phyloP scores from a whole-genome alignment of 2,888 invertebrate species.

The Cheilosia impressa region DNA sequence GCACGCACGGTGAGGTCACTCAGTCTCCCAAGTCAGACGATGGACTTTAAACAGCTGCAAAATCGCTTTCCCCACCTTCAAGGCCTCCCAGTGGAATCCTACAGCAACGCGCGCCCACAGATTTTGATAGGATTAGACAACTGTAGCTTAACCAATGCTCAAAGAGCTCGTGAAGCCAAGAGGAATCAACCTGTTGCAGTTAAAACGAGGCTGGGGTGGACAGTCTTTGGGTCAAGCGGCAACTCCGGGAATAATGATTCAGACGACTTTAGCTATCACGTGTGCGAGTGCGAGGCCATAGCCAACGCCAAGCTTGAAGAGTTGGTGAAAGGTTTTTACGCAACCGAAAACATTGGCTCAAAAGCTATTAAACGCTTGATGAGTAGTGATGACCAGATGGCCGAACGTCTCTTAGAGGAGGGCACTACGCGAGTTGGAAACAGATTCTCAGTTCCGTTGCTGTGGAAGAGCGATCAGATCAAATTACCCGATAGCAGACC shows the following conservation, averaged over 20 bases:
- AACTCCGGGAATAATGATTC: no score
- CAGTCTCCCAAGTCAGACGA: no score
- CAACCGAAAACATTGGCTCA: no score
- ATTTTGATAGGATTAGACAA: not conserved
- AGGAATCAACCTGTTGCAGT: no score
- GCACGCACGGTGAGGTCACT: no score
- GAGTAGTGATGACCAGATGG: not conserved
- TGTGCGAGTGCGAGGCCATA: no score
- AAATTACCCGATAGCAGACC: constrained; percentile 22
- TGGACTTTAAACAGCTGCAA: no score
- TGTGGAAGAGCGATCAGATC: not conserved
- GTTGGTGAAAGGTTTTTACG: no score
- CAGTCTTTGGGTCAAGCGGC: no score
- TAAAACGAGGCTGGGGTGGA: no score
- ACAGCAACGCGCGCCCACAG: not conserved
- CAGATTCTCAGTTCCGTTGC: constrained; percentile 3
- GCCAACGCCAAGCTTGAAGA: not conserved
- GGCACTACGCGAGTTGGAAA: not conserved
- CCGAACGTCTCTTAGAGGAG: not conserved
- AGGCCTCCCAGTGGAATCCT: not conserved
- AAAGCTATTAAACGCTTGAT: no score
- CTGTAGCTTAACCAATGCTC: not conserved
- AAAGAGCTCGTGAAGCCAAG: not conserved
- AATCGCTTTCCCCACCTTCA: not conserved
- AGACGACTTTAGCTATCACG: no score